Evolutionary conservation across 2,797 vertebrate genomes (phyloP), one percentile per base, ranked within the genome.

Genomic region (Malurus leucopterus): DNA sequence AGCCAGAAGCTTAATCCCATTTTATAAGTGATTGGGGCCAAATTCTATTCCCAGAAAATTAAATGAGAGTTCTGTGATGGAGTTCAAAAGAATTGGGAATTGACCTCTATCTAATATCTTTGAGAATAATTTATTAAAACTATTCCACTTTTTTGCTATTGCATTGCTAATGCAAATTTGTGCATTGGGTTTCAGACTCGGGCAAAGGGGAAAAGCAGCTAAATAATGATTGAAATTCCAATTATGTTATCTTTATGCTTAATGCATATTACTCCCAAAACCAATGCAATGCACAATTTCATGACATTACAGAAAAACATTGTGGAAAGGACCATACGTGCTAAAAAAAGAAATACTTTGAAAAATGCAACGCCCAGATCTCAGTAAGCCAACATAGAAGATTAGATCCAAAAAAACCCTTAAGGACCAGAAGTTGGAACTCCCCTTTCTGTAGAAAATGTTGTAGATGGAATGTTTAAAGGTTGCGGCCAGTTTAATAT

Each of bases 121-220:
- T 86, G 55, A 89, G 70, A 88, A 90, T 90, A 90, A 90, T 92
- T 93, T 92, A 92, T 94, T 93, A 86, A 75, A 92, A 87, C 68
- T 44, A n/a, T 87, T 93, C 64, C 49, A 18, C 62, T 59, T 89
- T 55, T 63, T 62, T 3, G 3, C 24, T 77, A 30, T 70, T 79
- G 32, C 75, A 44, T 63, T 90, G 49, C 75, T 55, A 76, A 71
- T 90, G 72, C 72, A 90, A 83, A 93, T 90, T 43, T 74, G 54
- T 80, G 73, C 44, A 38, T n/a, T 72, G 55, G 44, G 41, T 69
- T 77, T 90, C 77, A 75, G n/a, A 34, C 46, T 76, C 21, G 19
- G 17, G 50, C 55, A 85, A 59, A 85, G 41, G 51, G 69, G 27
- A 55, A 82, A 91, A 88, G 70, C 70, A 91, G 73, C 49, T 85